phyloP scores from a whole-genome alignment of 2,113 vertebrate species.

The Spilogale gracilis region DNA sequence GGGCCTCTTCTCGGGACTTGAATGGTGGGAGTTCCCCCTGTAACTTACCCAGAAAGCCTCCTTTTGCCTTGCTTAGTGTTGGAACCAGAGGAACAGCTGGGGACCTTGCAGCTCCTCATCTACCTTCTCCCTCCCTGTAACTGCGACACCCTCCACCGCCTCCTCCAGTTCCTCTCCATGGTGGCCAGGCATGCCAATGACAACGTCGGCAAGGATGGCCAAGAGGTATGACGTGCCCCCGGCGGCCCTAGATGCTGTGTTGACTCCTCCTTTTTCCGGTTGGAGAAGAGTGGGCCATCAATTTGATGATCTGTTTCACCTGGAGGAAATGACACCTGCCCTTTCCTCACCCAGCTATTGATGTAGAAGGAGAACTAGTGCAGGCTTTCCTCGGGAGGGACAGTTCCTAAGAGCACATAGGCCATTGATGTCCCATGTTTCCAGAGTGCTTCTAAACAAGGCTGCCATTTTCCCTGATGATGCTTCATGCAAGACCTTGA shows the following conservation, averaged over 20 bases:
- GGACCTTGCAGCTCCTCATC: slow-evolving; percentile 94
- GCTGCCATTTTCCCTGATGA: neutral
- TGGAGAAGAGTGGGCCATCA: neutral
- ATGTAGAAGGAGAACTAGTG: neutral
- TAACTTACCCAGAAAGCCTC: neutral
- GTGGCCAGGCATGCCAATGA: slow-evolving; percentile 95
- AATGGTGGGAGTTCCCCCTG: neutral
- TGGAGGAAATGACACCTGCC: neutral
- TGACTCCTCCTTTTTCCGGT: neutral
- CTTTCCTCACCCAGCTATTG: neutral
- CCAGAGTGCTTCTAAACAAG: neutral
- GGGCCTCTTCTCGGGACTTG: neutral
- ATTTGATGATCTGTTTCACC: neutral
- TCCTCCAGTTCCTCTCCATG: slow-evolving; percentile 95
- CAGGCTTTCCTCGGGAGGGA: neutral
- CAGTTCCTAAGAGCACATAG: neutral
- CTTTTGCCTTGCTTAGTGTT: slow-evolving; percentile 90
- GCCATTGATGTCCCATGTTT: neutral
- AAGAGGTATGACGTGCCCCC: slow-evolving; percentile 88
- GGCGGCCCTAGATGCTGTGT: neutral
- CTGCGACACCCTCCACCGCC: slow-evolving; percentile 96
- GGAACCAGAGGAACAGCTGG: slow-evolving; percentile 93
- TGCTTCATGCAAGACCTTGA: neutral
- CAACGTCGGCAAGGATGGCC: slow-evolving; percentile 89
- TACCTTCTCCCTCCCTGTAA: slow-evolving; percentile 98